phyloP scores from a whole-genome alignment of 2,888 invertebrate genomes.

The Bedellia somnulentella region DNA sequence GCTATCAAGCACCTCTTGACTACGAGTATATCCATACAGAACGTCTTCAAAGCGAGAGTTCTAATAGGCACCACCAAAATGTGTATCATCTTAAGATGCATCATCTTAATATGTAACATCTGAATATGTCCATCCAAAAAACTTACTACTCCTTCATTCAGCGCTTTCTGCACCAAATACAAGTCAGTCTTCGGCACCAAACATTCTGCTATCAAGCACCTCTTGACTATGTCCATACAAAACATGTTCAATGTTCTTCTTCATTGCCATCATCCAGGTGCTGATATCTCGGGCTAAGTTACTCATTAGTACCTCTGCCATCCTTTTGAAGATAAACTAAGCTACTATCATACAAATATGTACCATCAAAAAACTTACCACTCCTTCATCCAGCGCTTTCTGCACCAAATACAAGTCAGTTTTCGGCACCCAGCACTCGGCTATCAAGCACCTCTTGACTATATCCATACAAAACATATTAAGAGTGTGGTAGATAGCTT shows the following conservation, averaged over 20 bases:
- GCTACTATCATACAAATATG: conserved; percentile 5
- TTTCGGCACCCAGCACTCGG: conserved; percentile 86
- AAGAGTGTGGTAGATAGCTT: conserved; percentile 91
- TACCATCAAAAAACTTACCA: conserved; percentile 50
- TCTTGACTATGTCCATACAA: conserved; percentile 88
- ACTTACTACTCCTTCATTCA: conserved; percentile 79
- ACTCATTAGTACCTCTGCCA: too few species aligned
- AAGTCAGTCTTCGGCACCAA: conserved; percentile 81
- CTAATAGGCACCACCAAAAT: too few species aligned
- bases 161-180: conserved; percentile 71
- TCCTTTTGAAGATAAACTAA: conserved; percentile 3
- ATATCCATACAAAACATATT: conserved; percentile 93
- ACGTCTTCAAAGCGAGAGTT: too few species aligned
- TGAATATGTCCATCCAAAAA: too few species aligned
- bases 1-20: conserved; percentile 88
- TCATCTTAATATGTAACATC: too few species aligned
- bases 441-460: conserved; percentile 86
- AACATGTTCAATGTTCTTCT: conserved; percentile 89
- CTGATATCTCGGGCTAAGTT: conserved; percentile 86
- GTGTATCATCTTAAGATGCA: too few species aligned
- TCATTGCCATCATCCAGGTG: conserved; percentile 84
- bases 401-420: conserved; percentile 72
- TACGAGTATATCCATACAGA: conserved; percentile 89
- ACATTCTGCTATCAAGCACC: conserved; percentile 87
- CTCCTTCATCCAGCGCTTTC: conserved; percentile 78